phyloP scores from a whole-genome alignment of 2,888 invertebrate genomes.

The Argyra leucocephala region DNA sequence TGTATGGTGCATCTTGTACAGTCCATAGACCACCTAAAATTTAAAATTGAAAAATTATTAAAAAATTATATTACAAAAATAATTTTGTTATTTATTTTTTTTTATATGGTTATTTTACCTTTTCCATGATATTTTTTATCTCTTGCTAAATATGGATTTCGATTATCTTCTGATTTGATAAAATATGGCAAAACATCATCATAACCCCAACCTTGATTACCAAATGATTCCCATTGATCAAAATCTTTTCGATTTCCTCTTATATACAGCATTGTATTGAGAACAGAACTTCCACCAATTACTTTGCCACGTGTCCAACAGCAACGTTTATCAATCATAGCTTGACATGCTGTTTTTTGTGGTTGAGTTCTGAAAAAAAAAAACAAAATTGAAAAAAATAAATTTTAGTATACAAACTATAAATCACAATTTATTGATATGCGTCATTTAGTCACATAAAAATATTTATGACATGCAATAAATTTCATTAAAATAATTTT shows the following conservation, averaged over 20 bases:
- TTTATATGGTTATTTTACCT: slow-evolving; percentile 48
- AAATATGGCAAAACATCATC: slow-evolving; percentile 74
- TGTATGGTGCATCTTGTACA: slow-evolving; percentile 41
- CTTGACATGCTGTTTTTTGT: slow-evolving; percentile 72
- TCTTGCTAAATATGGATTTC: slow-evolving; percentile 75
- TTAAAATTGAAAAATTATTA: neutral
- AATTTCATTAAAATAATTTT: too few relatives aligned
- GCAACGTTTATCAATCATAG: slow-evolving; percentile 74
- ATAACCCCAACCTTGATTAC: slow-evolving; percentile 82
- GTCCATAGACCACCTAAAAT: slow-evolving; percentile 42
- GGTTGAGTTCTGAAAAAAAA: slow-evolving; percentile 63
- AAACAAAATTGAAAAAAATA: neutral
- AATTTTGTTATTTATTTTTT: slow-evolving; percentile 7
- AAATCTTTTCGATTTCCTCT: slow-evolving; percentile 79
- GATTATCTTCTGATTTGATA: slow-evolving; percentile 77
- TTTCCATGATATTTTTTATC: slow-evolving; percentile 61
- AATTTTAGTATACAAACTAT: too few relatives aligned
- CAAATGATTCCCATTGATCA: slow-evolving; percentile 75
- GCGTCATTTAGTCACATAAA: too few relatives aligned
- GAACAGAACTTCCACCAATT: slow-evolving; percentile 75
- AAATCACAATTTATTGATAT: too few relatives aligned
- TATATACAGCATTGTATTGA: slow-evolving; percentile 87
- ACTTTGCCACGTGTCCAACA: slow-evolving; percentile 87
- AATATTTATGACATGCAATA: too few relatives aligned
- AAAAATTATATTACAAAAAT: neutral